phyloP scores from a whole-genome alignment of 2,797 vertebrate genomes.

The Sorex maritimensis region DNA sequence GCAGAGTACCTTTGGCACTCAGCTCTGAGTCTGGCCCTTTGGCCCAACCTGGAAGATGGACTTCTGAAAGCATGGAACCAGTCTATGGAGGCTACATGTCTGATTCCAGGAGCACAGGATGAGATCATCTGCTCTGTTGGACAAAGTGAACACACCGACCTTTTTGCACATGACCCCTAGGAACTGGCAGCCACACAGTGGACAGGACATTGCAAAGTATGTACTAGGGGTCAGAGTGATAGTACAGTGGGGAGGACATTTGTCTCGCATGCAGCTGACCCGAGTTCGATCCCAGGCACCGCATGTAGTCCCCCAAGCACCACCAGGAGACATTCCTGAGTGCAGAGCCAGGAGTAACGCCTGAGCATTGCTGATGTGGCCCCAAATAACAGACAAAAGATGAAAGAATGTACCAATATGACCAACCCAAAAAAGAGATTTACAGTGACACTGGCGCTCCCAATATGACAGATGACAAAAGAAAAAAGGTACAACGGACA shows the following conservation, averaged over 20 bases:
- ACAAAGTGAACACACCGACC: too few species aligned
- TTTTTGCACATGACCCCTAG: neutral
- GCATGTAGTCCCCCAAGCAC: too few species aligned
- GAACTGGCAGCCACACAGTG: neutral
- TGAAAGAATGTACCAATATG: neutral
- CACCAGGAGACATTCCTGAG: too few species aligned
- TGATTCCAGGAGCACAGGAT: too few species aligned
- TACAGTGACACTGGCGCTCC: neutral
- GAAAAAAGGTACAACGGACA: neutral
- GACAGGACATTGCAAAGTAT: neutral
- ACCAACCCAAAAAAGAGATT: neutral
- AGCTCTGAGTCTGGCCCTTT: neutral
- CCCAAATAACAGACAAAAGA: neutral
- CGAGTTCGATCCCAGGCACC: too few species aligned
- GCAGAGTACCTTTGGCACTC: slow-evolving; percentile 18
- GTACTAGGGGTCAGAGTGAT: too few species aligned
- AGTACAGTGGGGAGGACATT: too few species aligned
- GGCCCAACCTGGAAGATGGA: neutral
- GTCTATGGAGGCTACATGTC: neutral
- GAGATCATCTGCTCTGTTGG: too few species aligned
- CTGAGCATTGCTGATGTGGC: too few species aligned
- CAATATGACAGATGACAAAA: neutral
- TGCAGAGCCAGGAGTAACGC: too few species aligned
- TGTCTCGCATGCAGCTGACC: too few species aligned
- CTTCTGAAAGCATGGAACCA: slow-evolving; percentile 30